Evolutionary conservation across 1,140 invertebrate species (phyloP), one percentile per base, ranked within the genome.

Genomic region (Argopecten irradians): DNA sequence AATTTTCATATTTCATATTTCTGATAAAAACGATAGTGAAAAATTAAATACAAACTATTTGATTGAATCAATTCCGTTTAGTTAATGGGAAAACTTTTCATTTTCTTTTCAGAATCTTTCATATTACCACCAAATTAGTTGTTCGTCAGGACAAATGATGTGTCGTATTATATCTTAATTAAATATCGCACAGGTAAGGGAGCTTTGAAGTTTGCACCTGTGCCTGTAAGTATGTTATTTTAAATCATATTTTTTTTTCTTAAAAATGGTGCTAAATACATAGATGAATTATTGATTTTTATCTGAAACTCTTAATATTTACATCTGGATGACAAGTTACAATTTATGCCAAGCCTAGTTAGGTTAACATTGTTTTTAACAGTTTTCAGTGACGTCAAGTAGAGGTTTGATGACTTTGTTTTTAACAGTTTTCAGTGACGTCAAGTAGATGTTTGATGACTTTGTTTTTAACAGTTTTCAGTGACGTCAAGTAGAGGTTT

Each of bases 1-100:
- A 71, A 71, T 71, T 71, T 71, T 71, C 55, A 71, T 71, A 71
- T 71, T 71, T 71, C 55, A 71, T 71, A 71, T 71, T 71, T 71
- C 55, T 16, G 55, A 71, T 71, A 5, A 71, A 71, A 71, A 71
- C 22, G 55, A 71, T 71, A 71, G 22, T 71, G 22, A n/a, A 71
- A 71, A 71, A 71, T 71, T n/a, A 71, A 71, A 71, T 71, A 71
- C 55, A 28, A 28, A 71, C 8, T 71, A 71, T 28, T 0, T 71
- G 55, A 71, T 71, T 71, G 55, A 71, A 71, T 71, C 55, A n/a
- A 28, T 71, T 16, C 55, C 55, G 55, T 71, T 71, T 71, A 71
- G 55, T 1, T n/a, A 28, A 71, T 71, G 55, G 8, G n/a, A 28
- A 71, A 7, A 71, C 55, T 71, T 71, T 55, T 71, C 55, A 71